phyloP scores from a whole-genome alignment of 2,888 invertebrate species.

The Ochlodes sylvanus region DNA sequence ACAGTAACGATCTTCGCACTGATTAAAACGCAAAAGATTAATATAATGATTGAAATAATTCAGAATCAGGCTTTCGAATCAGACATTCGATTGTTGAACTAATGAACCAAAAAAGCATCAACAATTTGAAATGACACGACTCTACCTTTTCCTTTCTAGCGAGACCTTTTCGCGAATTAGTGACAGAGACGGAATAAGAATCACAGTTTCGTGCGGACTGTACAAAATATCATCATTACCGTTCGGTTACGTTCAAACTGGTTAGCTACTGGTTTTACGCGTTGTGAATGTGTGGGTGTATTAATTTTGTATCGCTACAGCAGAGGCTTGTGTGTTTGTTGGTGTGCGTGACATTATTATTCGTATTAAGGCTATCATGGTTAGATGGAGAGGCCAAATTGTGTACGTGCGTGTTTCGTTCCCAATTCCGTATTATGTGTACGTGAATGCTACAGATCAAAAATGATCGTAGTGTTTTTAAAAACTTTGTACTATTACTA shows the following conservation, averaged over 20 bases:
- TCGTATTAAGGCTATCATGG: constrained; percentile 21
- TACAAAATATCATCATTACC: constrained; percentile 80
- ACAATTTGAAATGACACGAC: neutral
- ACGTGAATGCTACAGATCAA: too few relatives aligned
- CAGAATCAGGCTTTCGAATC: neutral
- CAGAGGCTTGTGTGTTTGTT: constrained; percentile 45
- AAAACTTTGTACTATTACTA: too few relatives aligned
- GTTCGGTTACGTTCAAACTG: constrained; percentile 80
- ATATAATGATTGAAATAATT: neutral
- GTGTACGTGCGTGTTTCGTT: too few relatives aligned
- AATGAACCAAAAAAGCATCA: neutral
- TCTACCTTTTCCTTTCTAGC: constrained; percentile 13
- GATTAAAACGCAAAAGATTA: neutral
- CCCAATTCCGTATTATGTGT: too few relatives aligned
- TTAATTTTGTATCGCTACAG: constrained; percentile 38
- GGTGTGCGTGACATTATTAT: constrained; percentile 43
- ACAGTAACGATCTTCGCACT: neutral
- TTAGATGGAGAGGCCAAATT: neutral
- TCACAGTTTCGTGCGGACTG: constrained; percentile 49
- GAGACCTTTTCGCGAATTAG: constrained; percentile 1
- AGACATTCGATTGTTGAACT: neutral
- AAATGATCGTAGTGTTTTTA: too few relatives aligned
- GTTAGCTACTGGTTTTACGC: constrained; percentile 81
- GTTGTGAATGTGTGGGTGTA: constrained; percentile 59
- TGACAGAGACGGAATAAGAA: constrained; percentile 16